phyloP scores from a whole-genome alignment of 30 jellyfish, hydroid and myxozoan species.

The Calvadosia cruxmelitensis region DNA sequence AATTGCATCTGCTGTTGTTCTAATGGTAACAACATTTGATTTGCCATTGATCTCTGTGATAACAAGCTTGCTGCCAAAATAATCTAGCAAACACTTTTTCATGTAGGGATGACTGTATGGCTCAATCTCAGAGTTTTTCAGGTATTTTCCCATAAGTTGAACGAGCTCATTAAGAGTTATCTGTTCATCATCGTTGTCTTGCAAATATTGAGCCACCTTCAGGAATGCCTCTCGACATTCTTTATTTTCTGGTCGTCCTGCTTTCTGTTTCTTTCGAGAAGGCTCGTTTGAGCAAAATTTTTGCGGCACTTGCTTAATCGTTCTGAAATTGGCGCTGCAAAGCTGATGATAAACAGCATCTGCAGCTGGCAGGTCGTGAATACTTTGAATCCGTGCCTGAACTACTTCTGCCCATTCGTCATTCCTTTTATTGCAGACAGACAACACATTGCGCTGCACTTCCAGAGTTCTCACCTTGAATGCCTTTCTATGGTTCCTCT shows the following conservation, averaged over 20 bases:
- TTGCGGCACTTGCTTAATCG: slow-evolving; percentile 8
- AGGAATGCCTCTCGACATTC: slow-evolving; percentile 6
- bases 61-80: slow-evolving; percentile 4
- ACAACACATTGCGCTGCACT: neutral
- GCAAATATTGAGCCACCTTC: neutral
- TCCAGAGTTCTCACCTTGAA: slow-evolving; percentile 1
- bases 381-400: neutral
- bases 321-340: neutral
- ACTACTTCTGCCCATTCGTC: slow-evolving; percentile 8
- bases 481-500: neutral
- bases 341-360: slow-evolving; percentile 1
- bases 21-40: slow-evolving; percentile 10
- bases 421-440: neutral
- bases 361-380: slow-evolving; percentile 6
- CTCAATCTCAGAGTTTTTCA: slow-evolving; percentile 3
- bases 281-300: slow-evolving; percentile 1
- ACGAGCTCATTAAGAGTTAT: slow-evolving; percentile 4
- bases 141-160: slow-evolving; percentile 2
- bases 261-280: neutral
- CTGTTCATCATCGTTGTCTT: slow-evolving; percentile 7
- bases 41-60: slow-evolving; percentile 11
- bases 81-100: neutral
- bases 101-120: slow-evolving; percentile 9
- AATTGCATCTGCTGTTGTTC: slow-evolving; percentile 11
- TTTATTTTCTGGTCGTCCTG: slow-evolving; percentile 7